These are phyloP conservation scores for Drosophila antonietae DNA, from an alignment of 2,888 invertebrate genomes.

Conservation along the genomic window DNA sequence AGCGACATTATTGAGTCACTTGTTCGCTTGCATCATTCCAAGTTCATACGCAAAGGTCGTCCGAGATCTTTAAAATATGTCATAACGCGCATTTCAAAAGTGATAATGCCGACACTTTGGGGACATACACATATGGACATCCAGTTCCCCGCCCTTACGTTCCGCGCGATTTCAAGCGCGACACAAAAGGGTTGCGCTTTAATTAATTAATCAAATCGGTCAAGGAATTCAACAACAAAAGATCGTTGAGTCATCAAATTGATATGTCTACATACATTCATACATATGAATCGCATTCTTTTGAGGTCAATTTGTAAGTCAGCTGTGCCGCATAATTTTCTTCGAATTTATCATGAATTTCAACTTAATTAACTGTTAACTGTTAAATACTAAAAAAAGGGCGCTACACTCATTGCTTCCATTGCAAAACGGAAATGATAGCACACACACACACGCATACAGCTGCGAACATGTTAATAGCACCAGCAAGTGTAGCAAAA, in stretches of 20 bases:
- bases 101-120: constrained; percentile 72
- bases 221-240: constrained; percentile 58
- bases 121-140: neutral
- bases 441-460: constrained; percentile 35
- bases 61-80: constrained; percentile 49
- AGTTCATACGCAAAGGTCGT: constrained; percentile 72
- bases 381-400: constrained; percentile 48
- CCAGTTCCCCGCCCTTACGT: neutral
- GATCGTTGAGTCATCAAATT: constrained; percentile 40
- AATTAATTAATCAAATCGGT: constrained; percentile 80
- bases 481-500: neutral
- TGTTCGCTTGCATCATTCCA: constrained; percentile 68
- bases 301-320: constrained; percentile 67
- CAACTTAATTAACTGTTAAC: constrained; percentile 74
- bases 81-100: constrained; percentile 50
- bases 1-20: constrained; percentile 58
- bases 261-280: neutral
- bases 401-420: neutral
- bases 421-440: constrained; percentile 63
- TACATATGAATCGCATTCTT: constrained; percentile 33
- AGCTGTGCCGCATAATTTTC: constrained; percentile 54
- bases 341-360: constrained; percentile 73
- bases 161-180: constrained; percentile 25
- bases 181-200: constrained; percentile 73
- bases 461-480: neutral